These are phyloP conservation scores for Drosophila seclusa DNA, from an alignment of 2,888 invertebrate species.

Conservation along the genomic window DNA sequence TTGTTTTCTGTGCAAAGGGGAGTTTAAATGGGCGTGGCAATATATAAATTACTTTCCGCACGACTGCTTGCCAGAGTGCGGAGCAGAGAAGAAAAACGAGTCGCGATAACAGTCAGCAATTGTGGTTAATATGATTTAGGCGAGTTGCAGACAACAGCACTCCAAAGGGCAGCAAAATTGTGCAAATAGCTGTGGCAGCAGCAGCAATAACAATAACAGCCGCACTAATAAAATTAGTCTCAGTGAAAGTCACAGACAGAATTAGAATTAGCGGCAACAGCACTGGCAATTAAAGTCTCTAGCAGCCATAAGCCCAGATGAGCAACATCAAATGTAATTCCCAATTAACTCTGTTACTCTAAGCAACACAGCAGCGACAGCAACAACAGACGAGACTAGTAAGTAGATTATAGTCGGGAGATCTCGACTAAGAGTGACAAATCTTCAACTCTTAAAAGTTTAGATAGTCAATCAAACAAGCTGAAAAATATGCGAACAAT, in stretches of 20 bases:
- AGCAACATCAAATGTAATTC: not conserved
- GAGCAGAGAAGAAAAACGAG: slow-evolving; percentile 36
- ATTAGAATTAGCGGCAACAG: slow-evolving; percentile 1
- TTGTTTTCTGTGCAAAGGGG: slow-evolving; percentile 4
- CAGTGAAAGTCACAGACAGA: not conserved
- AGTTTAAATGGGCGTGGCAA: slow-evolving; percentile 55
- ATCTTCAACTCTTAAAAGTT: not conserved
- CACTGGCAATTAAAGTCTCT: not conserved
- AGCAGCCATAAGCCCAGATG: not conserved
- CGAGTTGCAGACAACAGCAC: slow-evolving; percentile 10
- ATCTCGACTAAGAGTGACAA: not conserved
- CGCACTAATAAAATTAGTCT: not conserved
- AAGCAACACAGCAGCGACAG: not conserved
- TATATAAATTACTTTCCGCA: slow-evolving; percentile 69
- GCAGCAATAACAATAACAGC: not conserved
- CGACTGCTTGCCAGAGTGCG: slow-evolving; percentile 33
- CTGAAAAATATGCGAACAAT: no score
- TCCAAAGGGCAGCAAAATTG: slow-evolving; percentile 17
- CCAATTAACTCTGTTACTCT: not conserved
- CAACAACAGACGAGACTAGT: not conserved
- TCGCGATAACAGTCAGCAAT: slow-evolving; percentile 56
- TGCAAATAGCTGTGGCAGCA: slow-evolving; percentile 2
- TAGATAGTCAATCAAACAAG: not conserved
- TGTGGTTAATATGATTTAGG: slow-evolving; percentile 59
- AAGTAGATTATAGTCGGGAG: not conserved